These are phyloP conservation scores for Brassicogethes aeneus DNA, from an alignment of 2,888 invertebrate genomes.

Conservation along the genomic window DNA sequence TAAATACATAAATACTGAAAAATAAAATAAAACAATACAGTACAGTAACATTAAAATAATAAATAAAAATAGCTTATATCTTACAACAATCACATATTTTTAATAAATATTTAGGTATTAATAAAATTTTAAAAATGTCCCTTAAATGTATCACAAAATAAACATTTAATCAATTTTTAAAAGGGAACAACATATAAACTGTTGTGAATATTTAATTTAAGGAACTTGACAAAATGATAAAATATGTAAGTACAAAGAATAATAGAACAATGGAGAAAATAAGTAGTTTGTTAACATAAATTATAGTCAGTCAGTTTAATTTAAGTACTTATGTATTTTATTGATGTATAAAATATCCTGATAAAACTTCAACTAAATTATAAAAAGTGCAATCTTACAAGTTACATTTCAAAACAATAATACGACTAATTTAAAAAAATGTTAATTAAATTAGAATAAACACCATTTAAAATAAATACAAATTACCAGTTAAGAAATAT, in stretches of 20 bases:
- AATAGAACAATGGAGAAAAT: background rate
- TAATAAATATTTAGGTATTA: conserved; percentile 13
- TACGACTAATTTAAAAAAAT: too few relatives aligned
- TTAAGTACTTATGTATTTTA: too few relatives aligned
- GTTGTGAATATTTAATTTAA: background rate
- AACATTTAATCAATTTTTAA: conserved; percentile 9
- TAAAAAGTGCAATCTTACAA: too few relatives aligned
- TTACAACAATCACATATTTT: conserved; percentile 20
- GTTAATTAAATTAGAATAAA: too few relatives aligned
- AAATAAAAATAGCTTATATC: conserved; percentile 18
- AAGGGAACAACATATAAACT: background rate
- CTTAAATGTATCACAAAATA: conserved; percentile 16
- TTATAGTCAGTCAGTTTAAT: background rate
- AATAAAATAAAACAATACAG: conserved; percentile 10
- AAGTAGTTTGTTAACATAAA: conserved; percentile 1
- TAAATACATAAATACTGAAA: conserved; percentile 12
- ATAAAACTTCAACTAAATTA: too few relatives aligned
- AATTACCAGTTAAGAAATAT: too few relatives aligned
- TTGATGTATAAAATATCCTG: too few relatives aligned
- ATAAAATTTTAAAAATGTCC: conserved; percentile 7
- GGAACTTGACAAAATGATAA: background rate
- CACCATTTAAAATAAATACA: too few relatives aligned
- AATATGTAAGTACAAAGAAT: conserved; percentile 8
- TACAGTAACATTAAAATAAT: conserved; percentile 15
- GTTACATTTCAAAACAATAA: too few relatives aligned